Percentiles rank a stretch among this genome's conserved stretches.
phyloP scores from a whole-genome alignment of 2,888 invertebrate species.

The Exephanes ischioxanthus region DNA sequence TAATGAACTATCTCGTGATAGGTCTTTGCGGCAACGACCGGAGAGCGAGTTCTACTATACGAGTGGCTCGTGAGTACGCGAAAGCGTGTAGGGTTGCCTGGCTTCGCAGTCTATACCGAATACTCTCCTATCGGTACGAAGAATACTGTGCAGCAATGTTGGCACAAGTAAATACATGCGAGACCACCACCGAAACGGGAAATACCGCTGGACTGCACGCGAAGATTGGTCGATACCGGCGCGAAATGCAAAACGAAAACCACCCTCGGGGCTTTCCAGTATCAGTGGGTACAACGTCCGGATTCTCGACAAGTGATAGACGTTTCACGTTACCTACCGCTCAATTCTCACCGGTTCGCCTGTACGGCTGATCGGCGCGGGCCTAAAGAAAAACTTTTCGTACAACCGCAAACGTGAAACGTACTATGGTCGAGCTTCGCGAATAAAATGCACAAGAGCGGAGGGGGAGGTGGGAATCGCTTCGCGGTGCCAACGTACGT shows the following conservation, averaged over 20 bases:
- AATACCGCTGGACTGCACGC: constrained; percentile 60
- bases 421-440: background rate
- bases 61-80: constrained; percentile 57
- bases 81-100: constrained; percentile 48
- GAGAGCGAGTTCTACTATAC: constrained; percentile 47
- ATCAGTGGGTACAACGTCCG: constrained; percentile 59
- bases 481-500: constrained; percentile 43
- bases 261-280: constrained; percentile 33
- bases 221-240: constrained; percentile 70
- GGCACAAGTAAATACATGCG: background rate
- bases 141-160: background rate
- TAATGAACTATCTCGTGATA: constrained; percentile 64
- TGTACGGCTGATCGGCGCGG: constrained; percentile 20
- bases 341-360: constrained; percentile 41
- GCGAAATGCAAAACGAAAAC: constrained; percentile 48
- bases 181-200: background rate
- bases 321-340: constrained; percentile 53
- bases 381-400: constrained; percentile 47
- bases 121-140: background rate
- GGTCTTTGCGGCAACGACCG: constrained; percentile 66
- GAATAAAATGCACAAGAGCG: constrained; percentile 8
- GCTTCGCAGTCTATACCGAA: constrained; percentile 32
- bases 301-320: constrained; percentile 62
- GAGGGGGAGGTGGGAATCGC: background rate
- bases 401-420: background rate